Percentiles rank a stretch among this genome's conserved stretches.
Evolutionary conservation across 2,797 vertebrate genomes (phyloP).

Genomic region (Lutjanus campechanus): DNA sequence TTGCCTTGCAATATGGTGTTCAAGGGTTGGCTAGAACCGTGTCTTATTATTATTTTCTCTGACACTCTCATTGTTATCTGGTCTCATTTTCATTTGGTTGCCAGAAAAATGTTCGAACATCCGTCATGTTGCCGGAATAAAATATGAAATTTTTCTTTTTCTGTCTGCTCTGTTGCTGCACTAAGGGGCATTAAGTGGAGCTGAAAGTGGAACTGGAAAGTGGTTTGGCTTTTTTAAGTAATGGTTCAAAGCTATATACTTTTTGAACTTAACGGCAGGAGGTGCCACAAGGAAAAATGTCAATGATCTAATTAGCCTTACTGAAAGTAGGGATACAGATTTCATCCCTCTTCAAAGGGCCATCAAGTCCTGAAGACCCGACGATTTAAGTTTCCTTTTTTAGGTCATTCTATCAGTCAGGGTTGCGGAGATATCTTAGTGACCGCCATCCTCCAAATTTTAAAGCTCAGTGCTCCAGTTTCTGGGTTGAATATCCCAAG

Average conservation of each 20-base stretch:
- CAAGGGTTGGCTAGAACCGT: conserved; percentile 44
- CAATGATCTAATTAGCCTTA: conserved; percentile 67
- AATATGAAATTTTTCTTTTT: background rate
- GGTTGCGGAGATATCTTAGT: conserved; percentile 34
- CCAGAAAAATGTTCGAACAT: conserved; percentile 8
- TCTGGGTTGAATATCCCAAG: background rate
- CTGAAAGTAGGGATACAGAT: conserved; percentile 43
- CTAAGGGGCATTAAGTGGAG: background rate
- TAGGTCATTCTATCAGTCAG: conserved; percentile 19
- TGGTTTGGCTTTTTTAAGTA: conserved; percentile 39
- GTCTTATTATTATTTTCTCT: conserved; percentile 50
- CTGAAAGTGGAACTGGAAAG: conserved; percentile 25
- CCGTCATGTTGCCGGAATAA: conserved; percentile 17
- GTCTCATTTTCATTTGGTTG: conserved; percentile 34
- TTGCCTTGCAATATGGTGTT: conserved; percentile 62
- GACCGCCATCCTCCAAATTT: conserved; percentile 12
- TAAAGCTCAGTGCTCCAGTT: background rate
- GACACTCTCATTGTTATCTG: conserved; percentile 45
- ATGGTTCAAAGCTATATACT: conserved; percentile 44
- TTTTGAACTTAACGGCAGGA: conserved; percentile 37
- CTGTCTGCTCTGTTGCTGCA: background rate
- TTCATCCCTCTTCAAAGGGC: conserved; percentile 59
- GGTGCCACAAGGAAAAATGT: conserved; percentile 56
- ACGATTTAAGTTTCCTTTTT: conserved; percentile 39
- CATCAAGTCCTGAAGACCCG: conserved; percentile 24